Evolutionary conservation across 2,113 vertebrate species (phyloP).

Genomic region (Indri indri): DNA sequence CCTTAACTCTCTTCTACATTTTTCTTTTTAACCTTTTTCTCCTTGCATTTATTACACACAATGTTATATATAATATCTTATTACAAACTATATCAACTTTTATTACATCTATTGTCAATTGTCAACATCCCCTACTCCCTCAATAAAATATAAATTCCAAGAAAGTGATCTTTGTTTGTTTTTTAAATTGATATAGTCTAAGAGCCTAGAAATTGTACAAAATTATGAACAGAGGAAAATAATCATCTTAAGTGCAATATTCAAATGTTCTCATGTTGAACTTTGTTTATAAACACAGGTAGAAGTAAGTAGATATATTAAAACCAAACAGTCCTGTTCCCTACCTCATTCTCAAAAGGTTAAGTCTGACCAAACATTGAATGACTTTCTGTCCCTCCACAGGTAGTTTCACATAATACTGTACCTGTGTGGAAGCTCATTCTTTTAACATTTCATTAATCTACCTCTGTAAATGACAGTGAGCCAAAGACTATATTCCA

Average conservation of each 20-base stretch:
- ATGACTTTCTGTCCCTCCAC: not conserved
- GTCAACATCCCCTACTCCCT: not conserved
- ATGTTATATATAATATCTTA: not conserved
- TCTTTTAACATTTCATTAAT: slow-evolving; percentile 63
- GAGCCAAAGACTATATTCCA: slow-evolving; percentile 33
- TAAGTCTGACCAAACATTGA: not conserved
- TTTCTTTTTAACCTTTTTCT: not conserved
- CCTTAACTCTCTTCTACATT: not conserved
- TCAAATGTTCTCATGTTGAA: not conserved
- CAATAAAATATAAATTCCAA: not conserved
- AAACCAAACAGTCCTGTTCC: not conserved
- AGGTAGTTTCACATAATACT: not conserved
- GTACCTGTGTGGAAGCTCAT: not conserved
- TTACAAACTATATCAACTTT: not conserved
- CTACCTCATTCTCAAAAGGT: not conserved
- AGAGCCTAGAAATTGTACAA: not conserved
- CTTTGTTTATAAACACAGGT: not conserved
- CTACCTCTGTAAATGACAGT: slow-evolving; percentile 8
- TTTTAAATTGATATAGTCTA: not conserved
- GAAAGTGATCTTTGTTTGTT: not conserved
- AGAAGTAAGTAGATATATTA: not conserved
- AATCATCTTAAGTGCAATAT: not conserved
- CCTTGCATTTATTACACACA: not conserved
- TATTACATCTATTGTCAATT: not conserved
- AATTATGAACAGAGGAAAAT: not conserved